Percentiles rank a stretch among this genome's conserved stretches.
Conservation (phyloP, 2,113 vertebrate species). For the Apus apus region DNA sequence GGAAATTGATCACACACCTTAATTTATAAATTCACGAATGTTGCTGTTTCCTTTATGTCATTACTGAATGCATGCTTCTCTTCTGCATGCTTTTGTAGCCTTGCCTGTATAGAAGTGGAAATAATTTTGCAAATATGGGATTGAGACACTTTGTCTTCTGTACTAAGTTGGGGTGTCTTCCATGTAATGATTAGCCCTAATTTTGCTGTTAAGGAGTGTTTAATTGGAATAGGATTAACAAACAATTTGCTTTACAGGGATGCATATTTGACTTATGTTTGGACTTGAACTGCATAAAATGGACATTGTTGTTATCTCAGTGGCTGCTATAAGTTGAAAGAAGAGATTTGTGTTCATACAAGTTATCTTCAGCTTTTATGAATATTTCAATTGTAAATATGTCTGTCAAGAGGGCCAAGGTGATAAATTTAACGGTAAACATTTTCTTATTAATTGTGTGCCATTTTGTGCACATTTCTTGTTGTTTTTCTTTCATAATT, state of each 20-base stretch:
- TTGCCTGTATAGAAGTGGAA: background rate
- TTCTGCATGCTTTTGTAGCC: constrained; percentile 22
- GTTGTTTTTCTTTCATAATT: background rate
- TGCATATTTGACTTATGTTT: background rate
- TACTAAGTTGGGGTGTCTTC: background rate
- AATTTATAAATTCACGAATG: background rate
- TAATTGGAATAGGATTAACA: background rate
- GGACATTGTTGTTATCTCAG: background rate
- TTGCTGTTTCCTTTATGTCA: background rate
- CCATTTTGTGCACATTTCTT: background rate
- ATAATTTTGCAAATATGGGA: background rate
- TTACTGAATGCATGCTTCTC: background rate
- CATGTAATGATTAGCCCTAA: background rate
- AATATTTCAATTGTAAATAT: background rate
- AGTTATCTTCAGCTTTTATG: background rate
- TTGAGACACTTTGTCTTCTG: constrained; percentile 19
- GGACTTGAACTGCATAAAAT: background rate
- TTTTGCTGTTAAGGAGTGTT: background rate
- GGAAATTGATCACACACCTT: background rate
- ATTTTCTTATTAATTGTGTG: background rate
- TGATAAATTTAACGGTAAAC: background rate
- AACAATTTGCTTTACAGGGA: background rate
- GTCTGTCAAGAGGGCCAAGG: background rate
- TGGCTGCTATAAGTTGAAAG: background rate
- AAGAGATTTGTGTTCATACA: background rate